phyloP scores from a whole-genome alignment of 2,888 invertebrate species.

The Cabera pusaria region DNA sequence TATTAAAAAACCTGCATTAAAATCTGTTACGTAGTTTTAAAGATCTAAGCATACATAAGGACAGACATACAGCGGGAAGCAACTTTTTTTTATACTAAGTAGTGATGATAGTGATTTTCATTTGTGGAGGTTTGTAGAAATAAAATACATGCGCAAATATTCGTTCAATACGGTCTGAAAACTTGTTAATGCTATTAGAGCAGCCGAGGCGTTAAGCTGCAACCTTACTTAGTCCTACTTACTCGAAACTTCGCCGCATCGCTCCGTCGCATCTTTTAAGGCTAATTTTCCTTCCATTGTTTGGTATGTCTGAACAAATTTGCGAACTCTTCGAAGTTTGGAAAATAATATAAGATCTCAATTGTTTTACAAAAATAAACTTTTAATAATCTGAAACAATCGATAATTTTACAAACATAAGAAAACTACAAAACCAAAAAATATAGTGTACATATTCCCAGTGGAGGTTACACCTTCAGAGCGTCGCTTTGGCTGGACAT shows the following conservation, averaged over 20 bases:
- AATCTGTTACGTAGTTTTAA: too few relatives aligned
- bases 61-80: too few relatives aligned
- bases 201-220: slow-evolving; percentile 74
- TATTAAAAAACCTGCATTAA: too few relatives aligned
- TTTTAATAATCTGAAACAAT: slow-evolving; percentile 15
- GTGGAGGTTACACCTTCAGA: too few relatives aligned
- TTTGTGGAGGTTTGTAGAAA: too few relatives aligned
- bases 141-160: slow-evolving; percentile 43
- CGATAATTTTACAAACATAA: slow-evolving; percentile 34
- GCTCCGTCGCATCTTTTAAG: slow-evolving; percentile 36
- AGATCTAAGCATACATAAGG: too few relatives aligned
- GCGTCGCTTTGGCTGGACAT: too few relatives aligned
- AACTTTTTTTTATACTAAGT: too few relatives aligned
- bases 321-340: too few relatives aligned
- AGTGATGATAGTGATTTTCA: too few relatives aligned
- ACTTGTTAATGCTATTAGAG: slow-evolving; percentile 81
- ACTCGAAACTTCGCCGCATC: slow-evolving; percentile 58
- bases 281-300: slow-evolving; percentile 33
- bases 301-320: slow-evolving; percentile 20
- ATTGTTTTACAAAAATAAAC: slow-evolving; percentile 37
- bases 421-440: slow-evolving; percentile 41
- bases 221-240: slow-evolving; percentile 80
- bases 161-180: slow-evolving; percentile 78
- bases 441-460: slow-evolving; percentile 33
- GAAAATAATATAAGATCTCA: too few relatives aligned